These are phyloP conservation scores for Philopedon plagiatum DNA, from an alignment of 2,888 invertebrate species.

Conservation along the genomic window DNA sequence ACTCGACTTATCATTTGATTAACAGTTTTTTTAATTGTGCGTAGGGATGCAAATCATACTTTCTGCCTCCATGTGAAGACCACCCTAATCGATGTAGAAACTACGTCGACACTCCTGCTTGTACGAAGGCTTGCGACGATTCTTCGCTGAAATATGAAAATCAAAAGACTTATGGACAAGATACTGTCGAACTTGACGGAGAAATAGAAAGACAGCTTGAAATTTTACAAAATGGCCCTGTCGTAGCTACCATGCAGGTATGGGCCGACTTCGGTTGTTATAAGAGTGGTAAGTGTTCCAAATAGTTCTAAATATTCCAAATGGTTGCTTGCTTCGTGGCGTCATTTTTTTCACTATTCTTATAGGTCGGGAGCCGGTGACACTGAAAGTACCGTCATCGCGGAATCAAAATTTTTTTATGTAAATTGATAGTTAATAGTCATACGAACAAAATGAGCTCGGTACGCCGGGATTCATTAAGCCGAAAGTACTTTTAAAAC, in stretches of 20 bases:
- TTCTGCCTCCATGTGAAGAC: conserved; percentile 32
- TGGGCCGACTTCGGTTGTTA: conserved; percentile 78
- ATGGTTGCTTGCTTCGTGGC: no score
- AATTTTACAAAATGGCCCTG: conserved; percentile 86
- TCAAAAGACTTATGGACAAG: conserved; percentile 11
- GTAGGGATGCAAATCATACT: conserved; percentile 35
- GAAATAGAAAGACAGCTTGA: conserved; percentile 80
- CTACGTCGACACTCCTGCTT: conserved; percentile 30
- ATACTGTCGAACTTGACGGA: not conserved
- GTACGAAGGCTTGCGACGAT: conserved; percentile 22
- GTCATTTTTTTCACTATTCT: no score
- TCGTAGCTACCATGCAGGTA: conserved; percentile 88
- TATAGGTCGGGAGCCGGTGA: no score
- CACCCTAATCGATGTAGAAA: not conserved
- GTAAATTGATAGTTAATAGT: no score
- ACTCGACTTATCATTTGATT: no score
- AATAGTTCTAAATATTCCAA: no score
- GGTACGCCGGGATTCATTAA: no score
- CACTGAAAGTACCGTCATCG: no score
- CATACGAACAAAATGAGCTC: no score
- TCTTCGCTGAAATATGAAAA: not conserved
- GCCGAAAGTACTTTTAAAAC: no score
- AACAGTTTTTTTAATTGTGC: not conserved
- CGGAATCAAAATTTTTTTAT: no score
- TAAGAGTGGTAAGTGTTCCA: not conserved